Evolutionary conservation across 2,113 vertebrate genomes (phyloP).

Genomic region (Pygoscelis antarcticus): DNA sequence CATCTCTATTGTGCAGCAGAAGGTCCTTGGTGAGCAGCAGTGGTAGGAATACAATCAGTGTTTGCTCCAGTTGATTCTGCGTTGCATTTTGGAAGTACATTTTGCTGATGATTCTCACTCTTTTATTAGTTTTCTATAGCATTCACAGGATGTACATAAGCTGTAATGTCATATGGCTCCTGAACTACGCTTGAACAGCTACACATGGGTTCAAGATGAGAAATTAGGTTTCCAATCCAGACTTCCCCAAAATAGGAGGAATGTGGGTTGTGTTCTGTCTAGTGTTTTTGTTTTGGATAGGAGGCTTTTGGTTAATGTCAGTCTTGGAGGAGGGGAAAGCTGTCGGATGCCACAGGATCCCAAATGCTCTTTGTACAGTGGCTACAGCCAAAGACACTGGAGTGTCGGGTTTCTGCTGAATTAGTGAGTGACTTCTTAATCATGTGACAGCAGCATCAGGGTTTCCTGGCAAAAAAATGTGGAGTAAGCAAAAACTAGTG

Average conservation of each 20-base stretch:
- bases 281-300: neutral
- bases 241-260: constrained; percentile 34
- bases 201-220: constrained; percentile 45
- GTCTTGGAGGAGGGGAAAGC: neutral
- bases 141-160: neutral
- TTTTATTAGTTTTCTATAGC: neutral
- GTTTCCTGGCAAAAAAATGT: neutral
- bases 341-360: neutral
- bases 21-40: neutral
- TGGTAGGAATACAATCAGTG: neutral
- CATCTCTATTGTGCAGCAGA: neutral
- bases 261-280: constrained; percentile 11
- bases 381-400: neutral
- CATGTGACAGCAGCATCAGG: neutral
- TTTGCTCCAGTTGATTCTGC: neutral
- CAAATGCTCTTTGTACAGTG: neutral
- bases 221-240: neutral
- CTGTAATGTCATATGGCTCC: constrained; percentile 19
- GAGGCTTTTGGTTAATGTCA: constrained; percentile 21
- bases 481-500: neutral
- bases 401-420: neutral
- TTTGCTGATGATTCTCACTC: neutral
- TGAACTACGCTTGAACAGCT: neutral
- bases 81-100: neutral
- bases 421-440: neutral